Percentiles rank a stretch among this genome's conserved stretches.
Conservation (phyloP, 2,888 invertebrate species). For the Protodeltote pygarga region DNA sequence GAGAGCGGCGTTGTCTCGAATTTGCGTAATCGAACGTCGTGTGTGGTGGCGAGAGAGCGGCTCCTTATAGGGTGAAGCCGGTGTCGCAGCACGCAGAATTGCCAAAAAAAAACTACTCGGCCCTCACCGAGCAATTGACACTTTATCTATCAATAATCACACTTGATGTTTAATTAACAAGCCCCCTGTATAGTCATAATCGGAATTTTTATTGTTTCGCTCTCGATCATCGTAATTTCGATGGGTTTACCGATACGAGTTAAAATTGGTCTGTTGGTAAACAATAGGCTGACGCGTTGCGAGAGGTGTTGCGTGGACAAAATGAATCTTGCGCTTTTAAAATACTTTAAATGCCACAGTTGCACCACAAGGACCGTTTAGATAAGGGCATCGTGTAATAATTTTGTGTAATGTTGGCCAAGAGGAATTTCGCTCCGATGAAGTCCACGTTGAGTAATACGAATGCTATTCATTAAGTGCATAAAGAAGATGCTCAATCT, state of each 20-base stretch:
- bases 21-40: slow-evolving; percentile 77
- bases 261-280: slow-evolving; percentile 52
- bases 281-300: slow-evolving; percentile 52
- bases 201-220: slow-evolving; percentile 10
- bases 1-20: slow-evolving; percentile 68
- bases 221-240: slow-evolving; percentile 12
- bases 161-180: slow-evolving; percentile 16
- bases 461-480: slow-evolving; percentile 21
- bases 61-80: slow-evolving; percentile 68
- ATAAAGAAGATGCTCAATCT: slow-evolving; percentile 17
- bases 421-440: slow-evolving; percentile 28
- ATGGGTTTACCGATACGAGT: slow-evolving; percentile 50
- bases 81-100: slow-evolving; percentile 28
- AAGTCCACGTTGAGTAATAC: slow-evolving; percentile 12
- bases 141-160: slow-evolving; percentile 57
- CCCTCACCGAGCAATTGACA: slow-evolving; percentile 52
- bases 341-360: slow-evolving; percentile 48
- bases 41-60: slow-evolving; percentile 69
- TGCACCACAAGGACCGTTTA: slow-evolving; percentile 35
- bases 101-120: slow-evolving; percentile 31
- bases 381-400: slow-evolving; percentile 41
- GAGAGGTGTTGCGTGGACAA: slow-evolving; percentile 16
- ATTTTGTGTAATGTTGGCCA: slow-evolving; percentile 33
- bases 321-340: slow-evolving; percentile 54
- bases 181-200: slow-evolving; percentile 2